Conservation (phyloP, 2,797 vertebrate species). For the Gypaetus barbatus region DNA sequence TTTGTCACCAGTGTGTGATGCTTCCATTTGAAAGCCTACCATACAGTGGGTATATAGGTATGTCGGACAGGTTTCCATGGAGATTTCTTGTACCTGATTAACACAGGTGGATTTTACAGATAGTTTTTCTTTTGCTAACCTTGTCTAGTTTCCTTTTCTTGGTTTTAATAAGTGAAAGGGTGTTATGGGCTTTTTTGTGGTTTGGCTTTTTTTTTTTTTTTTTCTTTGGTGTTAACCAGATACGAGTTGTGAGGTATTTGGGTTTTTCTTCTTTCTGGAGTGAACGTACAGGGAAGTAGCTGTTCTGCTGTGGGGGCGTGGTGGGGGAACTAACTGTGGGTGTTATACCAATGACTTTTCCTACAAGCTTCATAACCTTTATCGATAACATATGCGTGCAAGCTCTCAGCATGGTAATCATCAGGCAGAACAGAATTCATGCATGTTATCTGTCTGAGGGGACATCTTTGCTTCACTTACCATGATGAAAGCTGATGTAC, state of each 20-base stretch:
- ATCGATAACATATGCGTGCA: rapidly evolving
- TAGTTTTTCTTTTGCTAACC: not conserved
- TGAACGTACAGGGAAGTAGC: not conserved
- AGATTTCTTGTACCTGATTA: conserved; percentile 45
- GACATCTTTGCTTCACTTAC: not conserved
- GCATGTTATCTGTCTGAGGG: not conserved
- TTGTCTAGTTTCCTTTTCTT: not conserved
- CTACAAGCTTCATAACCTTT: not conserved
- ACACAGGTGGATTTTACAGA: not conserved
- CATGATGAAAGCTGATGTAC: not conserved
- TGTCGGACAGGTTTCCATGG: conserved; percentile 66
- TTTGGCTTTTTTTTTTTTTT: not conserved
- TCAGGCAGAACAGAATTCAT: not conserved
- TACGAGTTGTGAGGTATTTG: not conserved
- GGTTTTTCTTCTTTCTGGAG: not conserved
- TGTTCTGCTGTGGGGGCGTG: not conserved
- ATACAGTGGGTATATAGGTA: not conserved
- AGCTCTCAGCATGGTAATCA: not conserved
- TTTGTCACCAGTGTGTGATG: not conserved
- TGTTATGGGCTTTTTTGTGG: not conserved
- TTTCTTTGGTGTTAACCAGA: not conserved
- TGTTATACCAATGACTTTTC: not conserved
- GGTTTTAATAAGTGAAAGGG: not conserved
- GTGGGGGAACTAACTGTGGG: not conserved
- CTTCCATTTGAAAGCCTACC: not conserved